These are phyloP conservation scores for Lucifuga dentata DNA, from an alignment of 2,113 vertebrate species.

Conservation along the genomic window DNA sequence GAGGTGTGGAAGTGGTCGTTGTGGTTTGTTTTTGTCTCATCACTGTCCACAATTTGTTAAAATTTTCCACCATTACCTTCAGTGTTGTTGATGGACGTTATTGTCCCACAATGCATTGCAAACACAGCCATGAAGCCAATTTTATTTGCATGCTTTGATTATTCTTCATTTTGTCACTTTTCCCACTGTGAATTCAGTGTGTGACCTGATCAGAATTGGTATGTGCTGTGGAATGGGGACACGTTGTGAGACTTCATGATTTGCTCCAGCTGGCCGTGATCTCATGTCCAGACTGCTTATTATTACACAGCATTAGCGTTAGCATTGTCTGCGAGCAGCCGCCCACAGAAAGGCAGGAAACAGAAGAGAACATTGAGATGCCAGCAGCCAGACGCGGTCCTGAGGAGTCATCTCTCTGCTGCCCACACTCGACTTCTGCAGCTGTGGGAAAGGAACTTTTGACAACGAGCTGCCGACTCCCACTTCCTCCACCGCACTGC, in stretches of 20 bases:
- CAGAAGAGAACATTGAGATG: conserved; percentile 1
- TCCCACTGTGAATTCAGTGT: too few relatives aligned
- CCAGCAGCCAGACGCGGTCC: not conserved
- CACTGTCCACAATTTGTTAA: too few relatives aligned
- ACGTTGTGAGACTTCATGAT: not conserved
- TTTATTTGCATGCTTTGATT: too few relatives aligned
- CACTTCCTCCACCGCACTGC: conserved; percentile 7
- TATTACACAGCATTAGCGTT: not conserved
- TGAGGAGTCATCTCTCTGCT: conserved; percentile 11
- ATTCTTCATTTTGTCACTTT: too few relatives aligned
- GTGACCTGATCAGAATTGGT: too few relatives aligned
- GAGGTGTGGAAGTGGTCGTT: too few relatives aligned
- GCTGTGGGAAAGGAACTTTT: conserved; percentile 4
- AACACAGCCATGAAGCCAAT: too few relatives aligned
- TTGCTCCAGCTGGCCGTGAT: not conserved
- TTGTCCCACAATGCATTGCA: too few relatives aligned
- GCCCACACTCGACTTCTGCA: not conserved
- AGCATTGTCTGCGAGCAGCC: conserved; percentile 17
- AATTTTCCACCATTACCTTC: too few relatives aligned
- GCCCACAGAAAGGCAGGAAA: conserved; percentile 13
- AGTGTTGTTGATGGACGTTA: too few relatives aligned
- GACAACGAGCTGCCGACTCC: conserved; percentile 12
- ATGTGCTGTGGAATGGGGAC: too few relatives aligned
- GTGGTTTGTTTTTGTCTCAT: too few relatives aligned
- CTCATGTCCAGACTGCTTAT: conserved; percentile 3